A percentile compares a stretch with the other conserved stretches of the same genome.
Evolutionary conservation across 2,888 invertebrate species (phyloP).

Genomic region (Drosophila peninsularis): DNA sequence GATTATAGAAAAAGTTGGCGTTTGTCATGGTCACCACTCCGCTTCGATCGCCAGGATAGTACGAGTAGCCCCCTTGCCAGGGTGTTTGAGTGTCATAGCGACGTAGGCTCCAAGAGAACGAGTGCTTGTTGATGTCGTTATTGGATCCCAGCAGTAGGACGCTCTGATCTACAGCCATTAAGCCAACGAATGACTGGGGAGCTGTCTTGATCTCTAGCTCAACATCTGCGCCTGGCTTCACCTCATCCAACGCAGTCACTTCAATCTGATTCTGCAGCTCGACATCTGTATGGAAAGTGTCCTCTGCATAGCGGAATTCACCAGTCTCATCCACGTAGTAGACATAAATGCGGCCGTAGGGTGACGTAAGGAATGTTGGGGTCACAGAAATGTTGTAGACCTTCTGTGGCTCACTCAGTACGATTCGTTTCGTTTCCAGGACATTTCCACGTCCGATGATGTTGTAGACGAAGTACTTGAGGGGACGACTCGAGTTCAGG

Average conservation of each 20-base stretch:
- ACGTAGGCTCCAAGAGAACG: no score
- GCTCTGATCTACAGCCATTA: slow-evolving; percentile 94
- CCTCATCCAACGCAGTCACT: slow-evolving; percentile 88
- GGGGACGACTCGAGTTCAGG: slow-evolving; percentile 90
- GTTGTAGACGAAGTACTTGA: slow-evolving; percentile 91
- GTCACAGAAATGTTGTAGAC: slow-evolving; percentile 88
- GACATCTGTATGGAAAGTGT: slow-evolving; percentile 91
- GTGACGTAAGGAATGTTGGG: slow-evolving; percentile 91
- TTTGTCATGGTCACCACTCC: no score
- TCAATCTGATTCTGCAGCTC: slow-evolving; percentile 88
- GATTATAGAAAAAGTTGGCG: no score
- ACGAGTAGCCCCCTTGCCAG: no score
- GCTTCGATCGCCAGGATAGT: no score
- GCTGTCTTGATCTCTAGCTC: slow-evolving; percentile 92
- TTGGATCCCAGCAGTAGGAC: slow-evolving; percentile 90
- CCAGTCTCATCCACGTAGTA: slow-evolving; percentile 91
- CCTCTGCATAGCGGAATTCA: slow-evolving; percentile 92
- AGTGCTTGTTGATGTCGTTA: slow-evolving; percentile 85
- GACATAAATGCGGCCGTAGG: slow-evolving; percentile 92
- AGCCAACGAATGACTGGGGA: slow-evolving; percentile 93
- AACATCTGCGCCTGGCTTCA: slow-evolving; percentile 91
- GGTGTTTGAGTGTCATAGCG: no score
- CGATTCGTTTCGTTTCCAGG: slow-evolving; percentile 89
- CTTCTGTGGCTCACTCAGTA: slow-evolving; percentile 84
- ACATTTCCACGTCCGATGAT: slow-evolving; percentile 94